Percentiles rank a stretch among this genome's conserved stretches.
These are phyloP conservation scores for Bryconaethiops microstoma DNA, from an alignment of 2,797 vertebrate species.

Conservation along the genomic window DNA sequence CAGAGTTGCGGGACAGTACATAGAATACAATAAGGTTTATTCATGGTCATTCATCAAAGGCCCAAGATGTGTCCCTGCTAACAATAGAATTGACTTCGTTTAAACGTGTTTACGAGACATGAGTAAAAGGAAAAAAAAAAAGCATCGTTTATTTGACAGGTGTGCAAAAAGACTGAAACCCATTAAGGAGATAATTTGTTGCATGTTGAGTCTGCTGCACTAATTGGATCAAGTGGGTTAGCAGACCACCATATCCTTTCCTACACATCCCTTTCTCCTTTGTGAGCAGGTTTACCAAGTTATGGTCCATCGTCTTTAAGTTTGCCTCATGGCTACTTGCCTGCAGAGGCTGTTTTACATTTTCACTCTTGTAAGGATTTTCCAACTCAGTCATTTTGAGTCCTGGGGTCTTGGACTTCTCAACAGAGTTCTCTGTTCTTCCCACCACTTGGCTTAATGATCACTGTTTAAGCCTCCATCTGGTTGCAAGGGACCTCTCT, in stretches of 20 bases:
- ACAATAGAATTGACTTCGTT: conserved; percentile 13
- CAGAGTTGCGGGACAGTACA: not conserved
- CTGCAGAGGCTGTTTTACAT: conserved; percentile 65
- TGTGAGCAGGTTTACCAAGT: conserved; percentile 36
- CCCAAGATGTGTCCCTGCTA: not conserved
- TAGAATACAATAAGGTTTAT: not conserved
- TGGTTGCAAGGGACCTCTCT: conserved; percentile 64
- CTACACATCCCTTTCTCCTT: conserved; percentile 39
- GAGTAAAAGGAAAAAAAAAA: conserved; percentile 61
- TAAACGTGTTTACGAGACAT: conserved; percentile 4
- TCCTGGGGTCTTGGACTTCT: conserved; percentile 65
- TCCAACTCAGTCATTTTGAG: conserved; percentile 61
- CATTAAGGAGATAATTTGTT: conserved; percentile 50
- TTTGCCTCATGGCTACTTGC: conserved; percentile 51
- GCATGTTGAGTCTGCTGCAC: conserved; percentile 40
- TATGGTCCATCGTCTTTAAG: conserved; percentile 42
- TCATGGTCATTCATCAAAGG: not conserved
- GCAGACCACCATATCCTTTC: conserved; percentile 44
- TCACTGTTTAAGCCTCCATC: conserved; percentile 66
- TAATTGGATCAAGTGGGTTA: conserved; percentile 58
- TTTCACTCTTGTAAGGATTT: conserved; percentile 62
- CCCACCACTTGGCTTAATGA: conserved; percentile 62
- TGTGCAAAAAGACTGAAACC: conserved; percentile 65
- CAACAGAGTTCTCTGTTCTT: conserved; percentile 65
- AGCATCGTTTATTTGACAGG: conserved; percentile 67